Conservation (phyloP, 2,888 invertebrate species). For the Tupiocoris notatus region DNA sequence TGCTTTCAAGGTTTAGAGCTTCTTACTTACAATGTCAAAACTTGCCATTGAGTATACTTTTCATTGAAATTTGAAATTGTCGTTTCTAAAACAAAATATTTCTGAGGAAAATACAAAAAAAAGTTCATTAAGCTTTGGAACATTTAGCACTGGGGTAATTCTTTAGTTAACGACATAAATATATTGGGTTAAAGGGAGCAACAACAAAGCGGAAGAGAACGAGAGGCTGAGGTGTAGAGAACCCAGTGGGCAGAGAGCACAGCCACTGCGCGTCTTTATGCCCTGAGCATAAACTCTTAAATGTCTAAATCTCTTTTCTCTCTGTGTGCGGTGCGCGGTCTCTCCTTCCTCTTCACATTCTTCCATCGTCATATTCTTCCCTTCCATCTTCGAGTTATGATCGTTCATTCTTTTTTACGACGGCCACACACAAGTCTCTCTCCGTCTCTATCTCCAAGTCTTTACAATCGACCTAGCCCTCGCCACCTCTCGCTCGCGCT, state of each 20-base stretch:
- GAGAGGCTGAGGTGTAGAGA: no score
- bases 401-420: conserved; percentile 43
- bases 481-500: conserved; percentile 5
- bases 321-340: background rate
- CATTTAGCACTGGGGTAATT: no score
- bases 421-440: conserved; percentile 38
- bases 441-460: conserved; percentile 6
- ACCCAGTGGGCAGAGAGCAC: background rate
- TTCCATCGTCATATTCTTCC: background rate
- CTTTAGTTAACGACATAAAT: no score
- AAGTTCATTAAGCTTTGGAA: no score
- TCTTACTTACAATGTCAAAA: no score
- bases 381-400: conserved; percentile 29
- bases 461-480: conserved; percentile 30
- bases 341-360: background rate
- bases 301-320: conserved; percentile 43
- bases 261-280: conserved; percentile 29
- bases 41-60: no score
- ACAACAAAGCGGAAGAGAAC: no score
- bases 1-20: no score
- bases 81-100: no score
- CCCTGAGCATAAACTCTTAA: conserved; percentile 44
- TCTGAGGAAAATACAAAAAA: no score
- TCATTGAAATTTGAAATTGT: no score
- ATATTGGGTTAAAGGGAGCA: no score